phyloP scores from a whole-genome alignment of 2,797 vertebrate genomes.

The Pachyuromys duprasi region DNA sequence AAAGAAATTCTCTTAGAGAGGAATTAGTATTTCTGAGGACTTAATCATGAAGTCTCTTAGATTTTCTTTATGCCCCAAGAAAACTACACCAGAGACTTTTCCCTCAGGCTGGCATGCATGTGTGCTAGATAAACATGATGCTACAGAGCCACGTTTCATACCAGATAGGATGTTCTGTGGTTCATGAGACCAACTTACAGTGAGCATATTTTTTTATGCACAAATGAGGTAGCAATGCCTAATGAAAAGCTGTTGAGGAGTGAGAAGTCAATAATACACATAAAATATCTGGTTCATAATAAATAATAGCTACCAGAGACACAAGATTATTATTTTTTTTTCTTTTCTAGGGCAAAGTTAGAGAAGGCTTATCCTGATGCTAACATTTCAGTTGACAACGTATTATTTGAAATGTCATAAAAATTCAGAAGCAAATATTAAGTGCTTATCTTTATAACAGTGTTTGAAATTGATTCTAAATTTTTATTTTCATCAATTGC shows the following conservation, averaged over 20 bases:
- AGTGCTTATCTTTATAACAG: neutral
- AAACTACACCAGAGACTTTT: neutral
- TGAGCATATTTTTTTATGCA: neutral
- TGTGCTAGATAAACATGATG: neutral
- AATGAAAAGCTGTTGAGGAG: neutral
- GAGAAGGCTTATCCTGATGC: neutral
- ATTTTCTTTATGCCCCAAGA: neutral
- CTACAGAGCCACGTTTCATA: neutral
- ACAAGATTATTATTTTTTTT: neutral
- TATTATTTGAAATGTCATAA: slow-evolving; percentile 47
- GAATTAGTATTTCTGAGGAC: neutral
- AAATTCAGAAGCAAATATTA: slow-evolving; percentile 35
- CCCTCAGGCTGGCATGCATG: neutral
- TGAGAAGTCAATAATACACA: slow-evolving; percentile 17
- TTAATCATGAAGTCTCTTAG: neutral
- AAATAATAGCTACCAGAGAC: neutral
- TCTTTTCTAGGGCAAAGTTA: slow-evolving; percentile 11
- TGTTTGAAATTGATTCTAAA: slow-evolving; percentile 42
- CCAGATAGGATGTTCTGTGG: neutral
- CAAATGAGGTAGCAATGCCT: neutral
- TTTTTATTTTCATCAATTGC: slow-evolving; percentile 45
- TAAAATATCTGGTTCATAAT: neutral
- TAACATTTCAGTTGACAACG: slow-evolving; percentile 27
- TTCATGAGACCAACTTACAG: slow-evolving; percentile 13
- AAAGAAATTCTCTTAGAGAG: neutral